Percentiles rank a stretch among this genome's conserved stretches.
Evolutionary conservation across 2,797 vertebrate genomes (phyloP).

Genomic region (Aselliscus stoliczkanus): DNA sequence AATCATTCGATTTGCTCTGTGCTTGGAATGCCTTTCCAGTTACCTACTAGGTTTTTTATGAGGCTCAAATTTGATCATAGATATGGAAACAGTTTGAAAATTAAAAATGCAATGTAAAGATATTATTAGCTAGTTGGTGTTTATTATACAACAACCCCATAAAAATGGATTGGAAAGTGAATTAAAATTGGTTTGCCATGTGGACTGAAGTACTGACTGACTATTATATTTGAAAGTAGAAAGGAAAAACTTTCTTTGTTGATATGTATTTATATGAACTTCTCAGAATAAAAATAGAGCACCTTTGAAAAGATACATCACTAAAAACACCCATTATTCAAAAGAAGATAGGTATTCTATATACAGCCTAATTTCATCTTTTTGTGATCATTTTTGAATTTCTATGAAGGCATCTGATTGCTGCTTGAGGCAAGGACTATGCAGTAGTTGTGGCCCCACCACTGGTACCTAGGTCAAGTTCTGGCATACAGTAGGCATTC

Average conservation of each 20-base stretch:
- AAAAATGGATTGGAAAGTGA: constrained; percentile 6
- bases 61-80: not conserved
- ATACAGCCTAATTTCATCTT: not conserved
- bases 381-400: not conserved
- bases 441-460: not conserved
- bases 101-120: not conserved
- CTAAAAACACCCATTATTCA: not conserved
- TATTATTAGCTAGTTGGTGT: not conserved
- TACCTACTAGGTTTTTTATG: not conserved
- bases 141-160: not conserved
- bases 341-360: not conserved
- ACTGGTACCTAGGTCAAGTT: no score
- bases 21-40: not conserved
- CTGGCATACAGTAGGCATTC: not conserved
- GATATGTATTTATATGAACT: not conserved
- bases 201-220: not conserved
- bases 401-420: not conserved
- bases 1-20: not conserved
- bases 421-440: not conserved
- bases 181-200: not conserved
- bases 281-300: not conserved
- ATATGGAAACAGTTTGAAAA: not conserved
- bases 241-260: not conserved
- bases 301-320: not conserved
- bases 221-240: not conserved